These are phyloP conservation scores for Diabrotica undecimpunctata DNA, from an alignment of 1,140 invertebrate genomes.

Conservation along the genomic window DNA sequence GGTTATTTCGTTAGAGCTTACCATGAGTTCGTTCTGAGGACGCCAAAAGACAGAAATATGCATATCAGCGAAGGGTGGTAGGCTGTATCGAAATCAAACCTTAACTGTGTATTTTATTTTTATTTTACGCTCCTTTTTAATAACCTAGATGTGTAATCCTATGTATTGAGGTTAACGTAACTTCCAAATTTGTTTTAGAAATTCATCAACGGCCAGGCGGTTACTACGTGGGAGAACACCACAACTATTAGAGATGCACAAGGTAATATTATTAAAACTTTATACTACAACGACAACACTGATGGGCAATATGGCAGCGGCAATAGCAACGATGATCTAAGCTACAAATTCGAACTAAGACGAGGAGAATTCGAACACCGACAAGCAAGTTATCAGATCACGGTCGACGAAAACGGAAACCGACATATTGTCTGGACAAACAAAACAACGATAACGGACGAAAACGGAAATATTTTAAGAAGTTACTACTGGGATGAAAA, in stretches of 20 bases:
- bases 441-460: constrained; percentile 29
- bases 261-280: constrained; percentile 31
- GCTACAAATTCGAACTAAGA: neutral
- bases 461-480: constrained; percentile 27
- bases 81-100: too few species aligned
- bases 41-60: too few species aligned
- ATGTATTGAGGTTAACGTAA: too few species aligned
- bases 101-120: too few species aligned
- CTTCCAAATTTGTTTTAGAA: neutral
- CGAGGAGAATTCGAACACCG: constrained; percentile 5
- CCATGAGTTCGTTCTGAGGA: too few species aligned
- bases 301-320: neutral
- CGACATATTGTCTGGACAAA: constrained; percentile 27
- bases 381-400: constrained; percentile 12
- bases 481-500: constrained; percentile 25
- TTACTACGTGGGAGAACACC: constrained; percentile 27
- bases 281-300: constrained; percentile 23
- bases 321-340: neutral
- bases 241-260: constrained; percentile 30
- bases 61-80: too few species aligned
- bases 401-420: constrained; percentile 17
- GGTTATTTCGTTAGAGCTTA: too few species aligned
- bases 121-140: too few species aligned
- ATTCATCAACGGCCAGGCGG: constrained; percentile 21
- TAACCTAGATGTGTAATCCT: too few species aligned